Base-by-base conservation (phyloP, 1,140 invertebrate genomes). In the Trypoxylus dichotomus region DNA sequence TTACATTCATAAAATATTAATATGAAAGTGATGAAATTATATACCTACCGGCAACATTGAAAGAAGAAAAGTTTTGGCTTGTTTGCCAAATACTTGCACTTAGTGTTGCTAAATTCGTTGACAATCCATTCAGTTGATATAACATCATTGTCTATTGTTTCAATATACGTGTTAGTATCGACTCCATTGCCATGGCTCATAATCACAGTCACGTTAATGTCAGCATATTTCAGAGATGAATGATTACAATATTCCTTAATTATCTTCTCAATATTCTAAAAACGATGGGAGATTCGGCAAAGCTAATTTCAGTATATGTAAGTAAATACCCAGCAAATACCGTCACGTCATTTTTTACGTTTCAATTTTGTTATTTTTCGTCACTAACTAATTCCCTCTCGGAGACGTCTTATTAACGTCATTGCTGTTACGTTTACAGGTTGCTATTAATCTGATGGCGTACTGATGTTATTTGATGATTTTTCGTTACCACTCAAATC, bases 1-100 rank as follows among this genome's bases (percentile, higher is more conserved):
- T n/a, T n/a, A n/a, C n/a, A n/a, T n/a, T n/a, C n/a, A n/a, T n/a
- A n/a, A n/a, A n/a, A n/a, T n/a, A n/a, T 54, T 15, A n/a, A 21
- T 5, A 54, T 54, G 11, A 2, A 21, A 54, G 47, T 54, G 19
- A 2, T 54, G 2, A 54, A 74, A 41, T 6, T 41, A 3, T 54
- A n/a, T 54, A 27, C 60, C 25, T 68, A 68, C 60, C 60, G 60
- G 24, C 60, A 68, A 68, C 60, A 68, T 84, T 95, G 94, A 82
- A 94, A 93, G 41, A 95, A 90, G 80, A 95, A 93, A 78, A 95
- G 89, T 86, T 95, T 95, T 68, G 94, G 94, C 82, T 94, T 93
- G 47, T 88, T 87, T 0, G 84, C 81, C 37, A 95, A 86, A 76
- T 86, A 75, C 0, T 88, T 88, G 82, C 92, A 92, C 73, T 88